These are phyloP conservation scores for Conomelus anceps DNA, from an alignment of 2,888 invertebrate species.

Conservation along the genomic window DNA sequence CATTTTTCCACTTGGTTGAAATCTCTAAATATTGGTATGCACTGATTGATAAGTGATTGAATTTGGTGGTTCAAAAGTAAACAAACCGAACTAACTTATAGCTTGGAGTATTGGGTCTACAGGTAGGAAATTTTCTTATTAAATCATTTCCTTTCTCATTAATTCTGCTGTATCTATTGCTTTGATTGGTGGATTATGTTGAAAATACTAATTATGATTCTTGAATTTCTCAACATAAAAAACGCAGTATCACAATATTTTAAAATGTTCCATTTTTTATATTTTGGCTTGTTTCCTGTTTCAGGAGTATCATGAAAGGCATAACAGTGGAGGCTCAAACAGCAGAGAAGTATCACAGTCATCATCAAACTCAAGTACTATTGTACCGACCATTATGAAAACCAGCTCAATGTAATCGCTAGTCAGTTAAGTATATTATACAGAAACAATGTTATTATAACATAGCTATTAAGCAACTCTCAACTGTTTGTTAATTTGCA, in stretches of 20 bases:
- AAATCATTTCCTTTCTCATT: neutral
- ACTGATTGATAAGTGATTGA: too few species aligned
- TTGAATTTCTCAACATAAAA: too few species aligned
- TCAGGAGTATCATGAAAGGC: constrained; percentile 32
- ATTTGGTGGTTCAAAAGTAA: too few species aligned
- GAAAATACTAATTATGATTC: too few species aligned
- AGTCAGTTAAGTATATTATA: neutral
- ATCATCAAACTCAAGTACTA: constrained; percentile 2
- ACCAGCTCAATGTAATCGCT: constrained; percentile 30
- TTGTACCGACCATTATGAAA: constrained; percentile 32
- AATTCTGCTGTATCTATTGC: too few species aligned
- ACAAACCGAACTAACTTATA: too few species aligned
- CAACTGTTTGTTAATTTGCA: neutral
- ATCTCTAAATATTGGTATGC: too few species aligned
- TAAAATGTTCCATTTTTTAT: neutral
- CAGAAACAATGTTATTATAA: neutral
- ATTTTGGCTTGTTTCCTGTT: constrained; percentile 3
- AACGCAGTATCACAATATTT: too few species aligned
- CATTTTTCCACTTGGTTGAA: too few species aligned
- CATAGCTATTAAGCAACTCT: neutral
- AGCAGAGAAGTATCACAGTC: constrained; percentile 3
- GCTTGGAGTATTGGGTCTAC: too few species aligned
- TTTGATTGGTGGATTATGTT: too few species aligned
- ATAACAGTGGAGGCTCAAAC: constrained; percentile 1
- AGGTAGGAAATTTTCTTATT: too few species aligned